phyloP scores from a whole-genome alignment of 2,797 vertebrate species.

The Diceros bicornis region DNA sequence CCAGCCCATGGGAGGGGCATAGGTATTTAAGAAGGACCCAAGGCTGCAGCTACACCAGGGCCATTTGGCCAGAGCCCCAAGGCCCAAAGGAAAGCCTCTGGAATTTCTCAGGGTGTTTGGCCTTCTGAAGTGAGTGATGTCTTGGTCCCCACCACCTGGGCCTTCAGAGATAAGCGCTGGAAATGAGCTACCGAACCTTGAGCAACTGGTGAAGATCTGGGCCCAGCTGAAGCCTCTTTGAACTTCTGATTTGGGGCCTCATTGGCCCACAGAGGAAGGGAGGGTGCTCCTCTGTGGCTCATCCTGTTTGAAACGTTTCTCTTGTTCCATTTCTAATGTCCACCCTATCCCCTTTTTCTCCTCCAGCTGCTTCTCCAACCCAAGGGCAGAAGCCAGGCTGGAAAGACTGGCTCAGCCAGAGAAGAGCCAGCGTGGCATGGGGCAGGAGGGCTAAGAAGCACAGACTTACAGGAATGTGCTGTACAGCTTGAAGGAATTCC shows the following conservation, averaged over 20 bases:
- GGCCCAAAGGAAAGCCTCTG: constrained; percentile 33
- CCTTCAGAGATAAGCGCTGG: constrained; percentile 57
- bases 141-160: neutral
- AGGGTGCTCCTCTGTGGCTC: neutral
- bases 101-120: constrained; percentile 1
- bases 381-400: neutral
- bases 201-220: neutral
- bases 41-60: neutral
- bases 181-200: neutral
- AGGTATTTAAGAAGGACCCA: neutral
- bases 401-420: constrained; percentile 16
- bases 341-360: neutral
- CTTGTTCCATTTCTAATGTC: constrained; percentile 13
- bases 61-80: neutral
- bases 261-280: neutral
- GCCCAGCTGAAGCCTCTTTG: neutral
- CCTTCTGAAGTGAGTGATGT: constrained; percentile 25
- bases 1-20: neutral
- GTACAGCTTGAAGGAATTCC: neutral
- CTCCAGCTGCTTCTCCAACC: neutral
- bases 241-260: neutral
- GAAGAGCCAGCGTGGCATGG: neutral
- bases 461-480: neutral
- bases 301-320: neutral
- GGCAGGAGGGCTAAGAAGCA: neutral